Conservation (phyloP, 2,797 vertebrate species). For the Poeciliopsis gracilis region DNA sequence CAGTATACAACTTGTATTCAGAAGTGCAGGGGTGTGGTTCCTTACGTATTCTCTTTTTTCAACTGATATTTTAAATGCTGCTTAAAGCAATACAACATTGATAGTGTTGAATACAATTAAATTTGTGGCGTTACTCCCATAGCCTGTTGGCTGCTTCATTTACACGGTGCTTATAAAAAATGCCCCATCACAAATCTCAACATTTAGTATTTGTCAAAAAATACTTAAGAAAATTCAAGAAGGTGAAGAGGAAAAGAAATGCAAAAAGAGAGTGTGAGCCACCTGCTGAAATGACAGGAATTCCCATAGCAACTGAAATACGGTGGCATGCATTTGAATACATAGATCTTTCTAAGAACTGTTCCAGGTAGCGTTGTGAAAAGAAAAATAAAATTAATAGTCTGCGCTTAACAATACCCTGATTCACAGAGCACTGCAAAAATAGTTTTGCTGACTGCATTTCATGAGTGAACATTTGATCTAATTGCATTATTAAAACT, state of each 20-base stretch:
- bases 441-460: background rate
- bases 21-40: no score
- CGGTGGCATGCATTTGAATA: background rate
- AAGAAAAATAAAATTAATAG: background rate
- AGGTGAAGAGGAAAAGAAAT: background rate
- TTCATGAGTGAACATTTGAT: background rate
- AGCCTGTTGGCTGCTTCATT: background rate
- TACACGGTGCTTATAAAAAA: background rate
- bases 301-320: background rate
- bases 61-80: background rate
- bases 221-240: background rate
- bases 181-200: background rate
- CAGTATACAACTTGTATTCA: no score
- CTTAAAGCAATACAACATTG: background rate
- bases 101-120: background rate
- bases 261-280: background rate
- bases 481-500: background rate
- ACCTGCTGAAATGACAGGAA: background rate
- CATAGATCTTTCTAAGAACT: background rate
- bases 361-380: background rate
- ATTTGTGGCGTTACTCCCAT: background rate
- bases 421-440: background rate
- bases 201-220: background rate
- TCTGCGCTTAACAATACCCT: background rate
- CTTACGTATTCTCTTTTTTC: background rate